Base-by-base conservation (phyloP, 92 coral and sea anemone genomes). In the Blastomussa wellsi region DNA sequence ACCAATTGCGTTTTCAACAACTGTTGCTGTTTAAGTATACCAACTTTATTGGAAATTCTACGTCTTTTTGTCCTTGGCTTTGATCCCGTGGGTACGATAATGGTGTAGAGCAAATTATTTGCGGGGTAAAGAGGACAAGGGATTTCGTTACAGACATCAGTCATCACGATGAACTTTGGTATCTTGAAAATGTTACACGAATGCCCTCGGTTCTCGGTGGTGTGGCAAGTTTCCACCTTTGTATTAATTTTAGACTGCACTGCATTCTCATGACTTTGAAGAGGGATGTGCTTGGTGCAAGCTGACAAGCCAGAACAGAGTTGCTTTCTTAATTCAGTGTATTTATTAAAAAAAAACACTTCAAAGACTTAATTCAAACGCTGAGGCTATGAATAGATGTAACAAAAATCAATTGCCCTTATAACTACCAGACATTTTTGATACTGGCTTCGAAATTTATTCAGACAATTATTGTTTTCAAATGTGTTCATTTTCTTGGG, bases 171-270 rank as follows among this genome's bases (percentile, higher is more conserved):
- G 80, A 57, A 74, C 86, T 83, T 74, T 83, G 86, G 71, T 73
- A 36, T 72, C 86, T 60, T 39, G 47, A 75, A 57, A 60, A 74
- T 74, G 60, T 22, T 26, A 48, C 57, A 12, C 47, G 62, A 10
- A 22, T 57, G 65, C 55, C 75, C 42, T 70, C 44, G 44, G 75
- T 35, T 48, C 42, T 36, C 44, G 26, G 38, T 38, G 75, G 75
- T 70, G 75, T 83, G 87, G 87, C 87, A 74, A 83, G 60, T 42
- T 83, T 83, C 87, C 87, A 83, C 79, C 74, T 74, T 83, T 83
- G 87, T 83, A 52, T 74, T 52, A 59, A 60, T 42, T 74, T 38
- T 59, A 74, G 74, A 74, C 59, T 39, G 28, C 73, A 83, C 80
- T 31, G 59, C 32, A 5, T 39, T 83, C 73, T 51, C 48, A 35